Evolutionary conservation across 2,113 vertebrate genomes (phyloP), one percentile per base, ranked within the genome.

Genomic region (Equus quagga): DNA sequence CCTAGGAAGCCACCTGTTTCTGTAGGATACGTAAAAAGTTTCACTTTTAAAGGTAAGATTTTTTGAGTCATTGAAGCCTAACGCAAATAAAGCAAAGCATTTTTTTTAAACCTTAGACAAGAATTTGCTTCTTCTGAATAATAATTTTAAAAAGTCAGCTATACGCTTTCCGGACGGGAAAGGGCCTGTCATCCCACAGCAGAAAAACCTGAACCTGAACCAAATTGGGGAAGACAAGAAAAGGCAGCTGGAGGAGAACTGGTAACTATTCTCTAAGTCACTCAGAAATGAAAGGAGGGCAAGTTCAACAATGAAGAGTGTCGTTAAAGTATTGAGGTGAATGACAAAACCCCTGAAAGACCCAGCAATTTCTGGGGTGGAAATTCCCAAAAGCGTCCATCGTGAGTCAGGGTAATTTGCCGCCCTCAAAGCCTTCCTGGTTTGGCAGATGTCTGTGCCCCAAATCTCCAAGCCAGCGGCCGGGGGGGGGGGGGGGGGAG

Each of bases 301-400:
- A 85, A 83, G 33, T 67, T 94, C 78, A 89, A 76, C 44, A 26
- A 24, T 5, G 21, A 60, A n/a, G 49, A 62, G 15, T 36, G 12
- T 83, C 75, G 46, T 44, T 70, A 12, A 56, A 91, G 21, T 46
- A 64, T 24, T 28, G 44, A 76, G 83, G 82, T 83, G 70, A 96
- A 36, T 81, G 83, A 46, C 24, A 51, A 76, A 73, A 64, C 12
- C 83, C 60, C 19, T 76, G 10, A 44, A 82, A 84, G 65, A 33
- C 56, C 78, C 91, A 73, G 56, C 13, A 33, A 21, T 44, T 95
- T 96, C 95, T 89, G 69, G 56, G 72, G 41, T 93, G 94, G 96
- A 95, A 91, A 96, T 70, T 91, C 44, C 85, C 94, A 0, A 58
- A 86, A 93, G 78, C 64, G 41, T 94, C 82, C 23, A 5, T 33